Conservation (phyloP, 2,113 vertebrate genomes). For the Silurus glanis region DNA sequence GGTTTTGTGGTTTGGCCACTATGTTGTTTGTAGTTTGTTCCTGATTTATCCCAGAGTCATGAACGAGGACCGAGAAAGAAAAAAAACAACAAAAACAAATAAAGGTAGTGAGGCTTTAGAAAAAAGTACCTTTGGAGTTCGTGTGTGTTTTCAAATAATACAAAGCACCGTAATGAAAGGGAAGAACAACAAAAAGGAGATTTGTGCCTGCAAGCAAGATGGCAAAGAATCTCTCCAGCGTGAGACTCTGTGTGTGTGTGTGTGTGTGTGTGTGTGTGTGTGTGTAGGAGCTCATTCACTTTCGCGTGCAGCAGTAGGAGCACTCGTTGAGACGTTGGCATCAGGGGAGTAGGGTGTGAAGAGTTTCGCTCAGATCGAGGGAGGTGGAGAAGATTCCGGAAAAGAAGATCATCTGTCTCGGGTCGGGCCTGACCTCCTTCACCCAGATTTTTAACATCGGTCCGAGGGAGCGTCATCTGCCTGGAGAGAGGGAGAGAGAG, state of each 20-base stretch:
- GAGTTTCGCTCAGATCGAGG: conserved; percentile 64
- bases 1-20: conserved; percentile 70
- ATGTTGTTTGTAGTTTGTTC: conserved; percentile 66
- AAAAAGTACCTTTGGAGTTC: conserved; percentile 75
- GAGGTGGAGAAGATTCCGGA: conserved; percentile 57
- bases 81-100: neutral
- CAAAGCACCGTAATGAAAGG: conserved; percentile 79
- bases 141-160: conserved; percentile 78
- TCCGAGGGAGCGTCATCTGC: conserved; percentile 9
- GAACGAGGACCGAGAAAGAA: conserved; percentile 18
- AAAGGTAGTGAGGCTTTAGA: conserved; percentile 62
- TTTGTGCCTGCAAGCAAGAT: conserved; percentile 70
- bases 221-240: conserved; percentile 67
- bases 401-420: conserved; percentile 55
- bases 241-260: conserved; percentile 44
- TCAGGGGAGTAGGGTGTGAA: conserved; percentile 71
- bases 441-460: conserved; percentile 19
- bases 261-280: conserved; percentile 20
- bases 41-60: conserved; percentile 68
- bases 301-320: conserved; percentile 30
- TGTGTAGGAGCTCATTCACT: conserved; percentile 1
- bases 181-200: conserved; percentile 59
- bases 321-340: conserved; percentile 72
- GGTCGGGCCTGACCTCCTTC: conserved; percentile 51
- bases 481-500: neutral